A percentile compares a stretch with the other conserved stretches of the same genome.
phyloP scores from a whole-genome alignment of 1,140 invertebrate genomes.

The Dinothrombium tinctorium region DNA sequence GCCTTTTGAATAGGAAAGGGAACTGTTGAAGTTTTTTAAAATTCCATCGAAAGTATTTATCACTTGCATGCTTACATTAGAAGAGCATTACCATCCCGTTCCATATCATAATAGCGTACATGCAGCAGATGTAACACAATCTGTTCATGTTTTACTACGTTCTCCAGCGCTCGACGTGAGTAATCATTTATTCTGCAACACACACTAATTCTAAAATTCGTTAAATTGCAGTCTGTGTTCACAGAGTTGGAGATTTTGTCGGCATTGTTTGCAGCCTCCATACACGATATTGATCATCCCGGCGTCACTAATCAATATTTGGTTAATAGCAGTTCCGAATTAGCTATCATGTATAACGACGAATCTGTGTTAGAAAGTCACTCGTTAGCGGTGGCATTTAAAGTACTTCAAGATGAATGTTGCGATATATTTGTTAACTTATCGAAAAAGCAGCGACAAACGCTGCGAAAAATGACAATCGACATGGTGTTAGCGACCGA shows the following conservation, averaged over 20 bases:
- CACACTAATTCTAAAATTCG: background rate
- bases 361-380: conserved; percentile 81
- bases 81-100: conserved; percentile 85
- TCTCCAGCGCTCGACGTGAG: conserved; percentile 41
- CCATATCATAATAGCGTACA: conserved; percentile 89
- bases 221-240: conserved; percentile 49
- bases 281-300: conserved; percentile 89
- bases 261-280: conserved; percentile 67
- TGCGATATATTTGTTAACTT: conserved; percentile 72
- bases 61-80: conserved; percentile 85
- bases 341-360: conserved; percentile 83
- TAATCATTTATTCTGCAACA: conserved; percentile 3
- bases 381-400: conserved; percentile 75
- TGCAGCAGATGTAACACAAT: conserved; percentile 82
- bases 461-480: conserved; percentile 91
- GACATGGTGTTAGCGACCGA: conserved; percentile 98
- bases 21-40: conserved; percentile 70
- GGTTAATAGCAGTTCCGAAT: conserved; percentile 72
- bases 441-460: conserved; percentile 85
- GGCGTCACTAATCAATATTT: conserved; percentile 98
- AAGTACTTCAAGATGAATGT: conserved; percentile 58
- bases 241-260: conserved; percentile 86
- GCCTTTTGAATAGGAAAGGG: conserved; percentile 32
- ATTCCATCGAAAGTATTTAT: conserved; percentile 81
- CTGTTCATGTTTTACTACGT: conserved; percentile 67